Percentiles rank a stretch among this genome's conserved stretches.
phyloP scores from a whole-genome alignment of 1,140 invertebrate species.

The Metaphire vulgaris region DNA sequence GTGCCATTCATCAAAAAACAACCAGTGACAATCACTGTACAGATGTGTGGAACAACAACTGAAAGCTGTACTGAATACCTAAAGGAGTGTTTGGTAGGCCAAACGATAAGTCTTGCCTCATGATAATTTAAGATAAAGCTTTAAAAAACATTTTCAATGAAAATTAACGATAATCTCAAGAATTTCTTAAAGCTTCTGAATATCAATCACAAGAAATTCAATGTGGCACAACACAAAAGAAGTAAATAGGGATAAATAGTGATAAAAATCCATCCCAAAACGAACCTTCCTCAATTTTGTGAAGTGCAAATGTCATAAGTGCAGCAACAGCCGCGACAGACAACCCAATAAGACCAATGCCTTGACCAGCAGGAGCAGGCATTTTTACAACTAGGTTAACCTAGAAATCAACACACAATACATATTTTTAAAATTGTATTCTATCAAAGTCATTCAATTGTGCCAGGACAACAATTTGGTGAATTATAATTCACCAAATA shows the following conservation, averaged over 20 bases:
- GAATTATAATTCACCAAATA: neutral
- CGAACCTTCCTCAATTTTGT: constrained; percentile 71
- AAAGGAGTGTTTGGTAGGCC: too few species aligned
- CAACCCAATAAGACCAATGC: constrained; percentile 2
- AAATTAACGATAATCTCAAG: neutral
- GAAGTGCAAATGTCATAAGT: constrained; percentile 58
- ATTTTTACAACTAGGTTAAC: neutral
- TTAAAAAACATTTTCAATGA: neutral
- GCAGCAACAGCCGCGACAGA: neutral
- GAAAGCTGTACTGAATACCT: too few species aligned
- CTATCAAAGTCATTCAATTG: neutral
- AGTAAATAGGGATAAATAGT: neutral
- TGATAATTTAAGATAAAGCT: too few species aligned
- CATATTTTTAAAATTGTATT: neutral
- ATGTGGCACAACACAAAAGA: neutral
- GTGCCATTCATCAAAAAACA: too few species aligned
- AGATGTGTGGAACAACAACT: too few species aligned
- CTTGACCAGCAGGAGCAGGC: constrained; percentile 1
- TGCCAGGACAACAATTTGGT: neutral
- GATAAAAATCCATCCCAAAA: neutral
- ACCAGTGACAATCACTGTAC: too few species aligned
- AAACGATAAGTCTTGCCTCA: too few species aligned
- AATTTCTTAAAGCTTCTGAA: neutral
- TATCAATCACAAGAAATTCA: neutral
- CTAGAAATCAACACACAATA: neutral